A percentile compares a stretch with the other conserved stretches of the same genome.
These are phyloP conservation scores for Diaphora mendica DNA, from an alignment of 2,888 invertebrate genomes.

Conservation along the genomic window DNA sequence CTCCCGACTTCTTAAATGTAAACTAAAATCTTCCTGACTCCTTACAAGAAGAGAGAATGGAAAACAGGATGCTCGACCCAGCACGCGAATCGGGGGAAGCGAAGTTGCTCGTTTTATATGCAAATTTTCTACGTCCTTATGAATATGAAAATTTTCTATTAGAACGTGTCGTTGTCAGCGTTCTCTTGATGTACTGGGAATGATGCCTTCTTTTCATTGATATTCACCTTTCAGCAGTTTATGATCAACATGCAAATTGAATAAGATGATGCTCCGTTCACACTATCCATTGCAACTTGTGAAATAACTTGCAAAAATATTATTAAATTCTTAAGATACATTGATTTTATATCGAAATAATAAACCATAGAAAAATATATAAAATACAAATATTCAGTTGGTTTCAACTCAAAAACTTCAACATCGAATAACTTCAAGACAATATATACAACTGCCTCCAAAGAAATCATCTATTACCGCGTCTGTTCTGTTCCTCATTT, in stretches of 20 bases:
- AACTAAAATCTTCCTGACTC: slow-evolving; percentile 66
- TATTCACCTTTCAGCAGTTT: slow-evolving; percentile 69
- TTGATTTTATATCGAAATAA: neutral
- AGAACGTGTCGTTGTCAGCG: slow-evolving; percentile 85
- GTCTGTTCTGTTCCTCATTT: no score
- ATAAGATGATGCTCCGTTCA: slow-evolving; percentile 45
- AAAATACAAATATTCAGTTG: neutral
- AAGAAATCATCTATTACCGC: no score
- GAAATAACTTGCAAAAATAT: neutral
- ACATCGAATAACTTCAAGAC: neutral
- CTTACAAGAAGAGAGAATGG: slow-evolving; percentile 74
- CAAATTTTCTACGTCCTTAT: slow-evolving; percentile 84
- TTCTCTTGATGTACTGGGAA: slow-evolving; percentile 74
- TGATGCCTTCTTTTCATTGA: slow-evolving; percentile 67
- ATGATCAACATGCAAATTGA: slow-evolving; percentile 64
- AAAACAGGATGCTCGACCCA: slow-evolving; percentile 75
- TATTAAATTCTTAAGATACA: neutral
- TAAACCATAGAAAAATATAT: neutral
- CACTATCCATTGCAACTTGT: slow-evolving; percentile 28
- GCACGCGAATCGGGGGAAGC: slow-evolving; percentile 63
- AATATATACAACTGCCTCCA: neutral
- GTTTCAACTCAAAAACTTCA: neutral
- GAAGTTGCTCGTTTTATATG: slow-evolving; percentile 85
- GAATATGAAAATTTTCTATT: slow-evolving; percentile 87
- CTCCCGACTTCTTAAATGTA: slow-evolving; percentile 59